phyloP scores from a whole-genome alignment of 2,888 invertebrate genomes.

The Trachelus tabidus region DNA sequence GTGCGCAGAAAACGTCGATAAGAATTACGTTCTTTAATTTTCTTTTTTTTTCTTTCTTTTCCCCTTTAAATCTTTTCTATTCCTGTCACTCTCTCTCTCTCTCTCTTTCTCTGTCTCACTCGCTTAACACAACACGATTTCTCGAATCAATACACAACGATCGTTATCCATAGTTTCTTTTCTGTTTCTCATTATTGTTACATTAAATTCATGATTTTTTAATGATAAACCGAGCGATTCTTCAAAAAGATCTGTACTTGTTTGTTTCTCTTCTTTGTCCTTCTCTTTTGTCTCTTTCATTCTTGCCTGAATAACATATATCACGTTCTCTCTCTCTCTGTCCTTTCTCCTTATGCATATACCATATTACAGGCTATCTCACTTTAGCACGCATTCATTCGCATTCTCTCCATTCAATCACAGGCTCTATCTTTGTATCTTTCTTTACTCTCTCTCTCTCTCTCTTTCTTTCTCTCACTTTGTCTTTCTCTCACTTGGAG shows the following conservation, averaged over 20 bases:
- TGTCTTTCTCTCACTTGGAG: slow-evolving; percentile 20
- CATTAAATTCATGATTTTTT: not conserved
- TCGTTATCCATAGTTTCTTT: not conserved
- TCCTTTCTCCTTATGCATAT: not conserved
- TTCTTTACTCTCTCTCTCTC: not conserved
- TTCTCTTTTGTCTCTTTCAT: slow-evolving; percentile 6
- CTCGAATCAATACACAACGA: not conserved
- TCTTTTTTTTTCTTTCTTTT: slow-evolving; percentile 4
- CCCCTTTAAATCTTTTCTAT: not conserved
- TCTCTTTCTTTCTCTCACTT: slow-evolving; percentile 22
- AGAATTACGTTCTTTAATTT: not conserved
- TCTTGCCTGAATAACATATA: slow-evolving; percentile 13
- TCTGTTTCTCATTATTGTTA: not conserved
- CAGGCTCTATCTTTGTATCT: not conserved
- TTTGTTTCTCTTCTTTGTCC: not conserved
- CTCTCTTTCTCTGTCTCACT: not conserved
- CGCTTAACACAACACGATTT: not conserved
- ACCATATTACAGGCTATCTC: not conserved
- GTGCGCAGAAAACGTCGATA: slow-evolving; percentile 54
- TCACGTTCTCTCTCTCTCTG: not conserved
- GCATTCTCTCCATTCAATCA: not conserved
- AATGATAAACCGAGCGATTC: slow-evolving; percentile 8
- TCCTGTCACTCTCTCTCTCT: not conserved
- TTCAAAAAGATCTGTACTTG: not conserved
- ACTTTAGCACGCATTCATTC: not conserved